phyloP scores from a whole-genome alignment of 2,113 vertebrate genomes.

The Uropsilus gracilis region DNA sequence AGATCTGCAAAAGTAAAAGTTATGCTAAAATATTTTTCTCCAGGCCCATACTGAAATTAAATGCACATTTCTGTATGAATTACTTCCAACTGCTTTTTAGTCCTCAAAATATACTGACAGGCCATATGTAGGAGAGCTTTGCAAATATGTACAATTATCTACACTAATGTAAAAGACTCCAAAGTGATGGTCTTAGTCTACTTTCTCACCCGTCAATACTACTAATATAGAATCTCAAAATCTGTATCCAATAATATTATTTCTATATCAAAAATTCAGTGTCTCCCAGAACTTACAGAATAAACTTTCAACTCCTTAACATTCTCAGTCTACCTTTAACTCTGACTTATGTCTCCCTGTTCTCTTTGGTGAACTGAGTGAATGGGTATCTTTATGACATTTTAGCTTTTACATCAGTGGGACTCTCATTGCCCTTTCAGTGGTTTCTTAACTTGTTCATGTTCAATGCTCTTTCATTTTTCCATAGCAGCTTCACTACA shows the following conservation, averaged over 20 bases:
- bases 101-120: neutral
- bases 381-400: slow-evolving; percentile 50
- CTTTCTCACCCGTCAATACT: neutral
- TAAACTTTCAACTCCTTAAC: neutral
- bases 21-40: neutral
- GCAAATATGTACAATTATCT: neutral
- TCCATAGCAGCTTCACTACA: neutral
- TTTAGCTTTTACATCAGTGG: neutral
- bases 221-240: neutral
- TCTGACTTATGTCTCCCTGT: neutral
- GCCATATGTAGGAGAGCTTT: neutral
- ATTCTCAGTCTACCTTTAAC: neutral
- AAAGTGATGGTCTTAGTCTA: neutral
- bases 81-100: neutral
- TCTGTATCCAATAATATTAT: neutral
- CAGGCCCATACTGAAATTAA: neutral
- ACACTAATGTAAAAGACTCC: neutral
- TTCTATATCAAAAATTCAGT: neutral
- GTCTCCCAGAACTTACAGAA: neutral
- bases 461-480: neutral
- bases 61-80: neutral
- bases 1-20: neutral
- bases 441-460: neutral
- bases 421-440: neutral
- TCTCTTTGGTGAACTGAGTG: neutral